Evolutionary conservation across 2,888 invertebrate genomes (phyloP).

Genomic region (Tryphoninae sp.): DNA sequence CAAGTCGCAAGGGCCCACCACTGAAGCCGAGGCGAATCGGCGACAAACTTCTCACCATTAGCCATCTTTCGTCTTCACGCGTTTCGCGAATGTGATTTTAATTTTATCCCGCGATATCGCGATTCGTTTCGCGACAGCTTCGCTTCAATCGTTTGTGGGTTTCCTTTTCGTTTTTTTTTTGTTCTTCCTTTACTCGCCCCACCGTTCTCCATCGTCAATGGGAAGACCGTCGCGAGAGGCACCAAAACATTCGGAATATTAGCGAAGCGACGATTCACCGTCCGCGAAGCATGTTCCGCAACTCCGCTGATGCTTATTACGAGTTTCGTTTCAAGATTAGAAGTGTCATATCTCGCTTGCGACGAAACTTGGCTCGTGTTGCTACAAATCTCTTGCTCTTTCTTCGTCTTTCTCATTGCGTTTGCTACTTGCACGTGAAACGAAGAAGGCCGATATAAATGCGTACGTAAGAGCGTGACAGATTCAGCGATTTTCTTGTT

Average conservation of each 20-base stretch:
- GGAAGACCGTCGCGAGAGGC: neutral
- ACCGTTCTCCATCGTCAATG: neutral
- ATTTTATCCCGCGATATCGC: conserved; percentile 34
- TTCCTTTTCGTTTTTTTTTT: neutral
- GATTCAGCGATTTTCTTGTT: conserved; percentile 19
- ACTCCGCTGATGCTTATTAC: conserved; percentile 16
- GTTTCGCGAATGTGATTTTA: conserved; percentile 51
- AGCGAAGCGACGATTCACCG: neutral
- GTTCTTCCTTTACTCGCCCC: neutral
- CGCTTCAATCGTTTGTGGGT: neutral
- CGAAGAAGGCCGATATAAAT: neutral
- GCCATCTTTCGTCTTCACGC: conserved; percentile 1
- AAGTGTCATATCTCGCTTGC: conserved; percentile 9
- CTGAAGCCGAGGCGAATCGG: conserved; percentile 73
- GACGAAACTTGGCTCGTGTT: conserved; percentile 24
- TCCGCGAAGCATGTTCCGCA: neutral
- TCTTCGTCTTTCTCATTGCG: neutral
- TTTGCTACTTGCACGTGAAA: neutral
- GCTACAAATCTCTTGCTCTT: conserved; percentile 3
- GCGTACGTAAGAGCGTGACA: neutral
- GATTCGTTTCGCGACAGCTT: conserved; percentile 39
- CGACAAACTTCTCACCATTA: conserved; percentile 46
- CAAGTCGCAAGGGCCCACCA: conserved; percentile 68
- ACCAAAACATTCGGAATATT: neutral
- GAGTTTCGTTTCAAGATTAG: conserved; percentile 11